Evolutionary conservation across 2,888 invertebrate genomes (phyloP).

Genomic region (Diplolepis rosae): DNA sequence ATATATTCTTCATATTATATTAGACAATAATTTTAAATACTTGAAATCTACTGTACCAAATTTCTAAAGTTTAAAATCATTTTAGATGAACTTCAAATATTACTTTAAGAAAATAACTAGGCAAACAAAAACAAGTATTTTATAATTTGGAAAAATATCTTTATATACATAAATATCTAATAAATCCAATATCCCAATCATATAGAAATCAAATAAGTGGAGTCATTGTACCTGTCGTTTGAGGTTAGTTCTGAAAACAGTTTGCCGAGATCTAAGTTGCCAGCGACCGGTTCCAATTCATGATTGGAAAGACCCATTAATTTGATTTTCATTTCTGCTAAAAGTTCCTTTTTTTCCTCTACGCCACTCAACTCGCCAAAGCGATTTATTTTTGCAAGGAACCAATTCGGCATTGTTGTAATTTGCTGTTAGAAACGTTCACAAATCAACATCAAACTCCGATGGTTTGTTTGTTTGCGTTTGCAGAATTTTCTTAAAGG

Average conservation of each 20-base stretch:
- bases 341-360: constrained; percentile 53
- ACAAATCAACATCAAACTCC: not conserved
- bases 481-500: not conserved
- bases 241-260: constrained; percentile 64
- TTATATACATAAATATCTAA: not conserved
- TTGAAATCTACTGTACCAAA: too few species aligned
- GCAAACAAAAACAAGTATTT: not conserved
- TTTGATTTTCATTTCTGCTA: constrained; percentile 63
- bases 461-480: not conserved
- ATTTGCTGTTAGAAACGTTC: too few species aligned
- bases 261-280: constrained; percentile 53
- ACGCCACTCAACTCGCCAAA: constrained; percentile 54
- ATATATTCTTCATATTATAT: too few species aligned
- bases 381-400: constrained; percentile 53
- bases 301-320: constrained; percentile 50
- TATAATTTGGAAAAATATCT: not conserved
- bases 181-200: not conserved
- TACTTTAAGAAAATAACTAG: not conserved
- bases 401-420: constrained; percentile 60
- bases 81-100: not conserved
- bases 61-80: too few species aligned
- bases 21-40: too few species aligned
- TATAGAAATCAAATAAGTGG: constrained; percentile 45
- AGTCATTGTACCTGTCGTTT: constrained; percentile 59
- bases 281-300: constrained; percentile 55